These are phyloP conservation scores for Gymnarchus niloticus DNA, from an alignment of 2,113 vertebrate species.

Conservation along the genomic window DNA sequence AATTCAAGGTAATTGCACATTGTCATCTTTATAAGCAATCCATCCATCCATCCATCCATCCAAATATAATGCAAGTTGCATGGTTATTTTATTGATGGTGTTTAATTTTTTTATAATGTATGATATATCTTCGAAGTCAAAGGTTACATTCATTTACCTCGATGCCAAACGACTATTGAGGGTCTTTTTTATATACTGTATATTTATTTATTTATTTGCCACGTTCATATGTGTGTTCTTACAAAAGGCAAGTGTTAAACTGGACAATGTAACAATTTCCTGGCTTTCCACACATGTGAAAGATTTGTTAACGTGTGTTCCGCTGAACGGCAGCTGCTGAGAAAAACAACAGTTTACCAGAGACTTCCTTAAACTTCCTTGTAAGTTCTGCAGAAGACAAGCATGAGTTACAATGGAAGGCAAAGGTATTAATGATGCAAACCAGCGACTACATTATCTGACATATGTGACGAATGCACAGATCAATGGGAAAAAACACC, in stretches of 20 bases:
- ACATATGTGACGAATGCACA: slow-evolving; percentile 6
- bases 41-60: no score
- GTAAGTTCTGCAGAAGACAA: background rate
- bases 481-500: background rate
- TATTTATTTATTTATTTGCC: background rate
- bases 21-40: no score
- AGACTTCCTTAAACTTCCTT: background rate
- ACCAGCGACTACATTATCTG: background rate
- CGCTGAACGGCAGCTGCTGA: background rate
- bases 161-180: background rate
- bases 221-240: background rate
- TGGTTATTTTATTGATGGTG: background rate
- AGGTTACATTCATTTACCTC: background rate
- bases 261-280: no score
- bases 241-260: background rate
- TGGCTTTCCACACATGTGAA: background rate
- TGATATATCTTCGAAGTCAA: background rate
- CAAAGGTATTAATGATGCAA: background rate
- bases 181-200: background rate
- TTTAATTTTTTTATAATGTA: background rate
- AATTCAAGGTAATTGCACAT: no score
- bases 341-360: background rate
- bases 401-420: background rate
- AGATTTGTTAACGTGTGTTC: background rate
- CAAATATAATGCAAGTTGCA: background rate